Evolutionary conservation across 2,797 vertebrate genomes (phyloP), one percentile per base, ranked within the genome.

Genomic region (Siniperca obscura): DNA sequence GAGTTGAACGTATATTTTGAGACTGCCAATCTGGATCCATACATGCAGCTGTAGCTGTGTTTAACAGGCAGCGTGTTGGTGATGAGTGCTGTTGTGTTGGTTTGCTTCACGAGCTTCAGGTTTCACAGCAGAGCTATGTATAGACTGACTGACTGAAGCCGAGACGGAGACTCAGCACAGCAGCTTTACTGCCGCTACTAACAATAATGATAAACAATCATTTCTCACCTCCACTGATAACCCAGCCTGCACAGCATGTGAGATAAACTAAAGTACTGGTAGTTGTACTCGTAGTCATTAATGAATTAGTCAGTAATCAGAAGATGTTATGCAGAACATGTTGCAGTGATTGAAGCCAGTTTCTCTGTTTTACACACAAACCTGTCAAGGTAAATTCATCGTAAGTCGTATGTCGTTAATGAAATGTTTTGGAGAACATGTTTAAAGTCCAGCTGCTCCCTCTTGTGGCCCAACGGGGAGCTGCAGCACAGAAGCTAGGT

Each of bases 71-170:
- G 68, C 25, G 16, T 13, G 55, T 25, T 9, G 34, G 25, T 7
- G 53, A 4, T 14, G 53, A 50, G 21, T 73, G 59, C 22, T 48
- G 44, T n/a, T n/a, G 57, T 61, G 70, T 30, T 64, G 0, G 36
- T 0, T 52, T 40, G 13, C 55, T 70, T 68, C 22, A 8, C 0
- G 8, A 30, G 86, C 57, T 16, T 89, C 87, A 74, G 71, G 78
- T 91, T 89, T 89, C 87, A 85, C 53, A 55, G 66, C 71, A 25
- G 72, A 61, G 60, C 76, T 85, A 86, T 80, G 76, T 85, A 76
- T 89, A 89, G 82, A 69, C 61, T 0, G 64, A 69, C 61, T 0
- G 64, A 78, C 44, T 13, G n/a, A 2, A 42, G 71, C 57, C 7
- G 59, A 30, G 76, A 68, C 40, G 59, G 48, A 64, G 64, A 74